Base-by-base conservation (phyloP, 2,797 vertebrate genomes). In the Thaleichthys pacificus region DNA sequence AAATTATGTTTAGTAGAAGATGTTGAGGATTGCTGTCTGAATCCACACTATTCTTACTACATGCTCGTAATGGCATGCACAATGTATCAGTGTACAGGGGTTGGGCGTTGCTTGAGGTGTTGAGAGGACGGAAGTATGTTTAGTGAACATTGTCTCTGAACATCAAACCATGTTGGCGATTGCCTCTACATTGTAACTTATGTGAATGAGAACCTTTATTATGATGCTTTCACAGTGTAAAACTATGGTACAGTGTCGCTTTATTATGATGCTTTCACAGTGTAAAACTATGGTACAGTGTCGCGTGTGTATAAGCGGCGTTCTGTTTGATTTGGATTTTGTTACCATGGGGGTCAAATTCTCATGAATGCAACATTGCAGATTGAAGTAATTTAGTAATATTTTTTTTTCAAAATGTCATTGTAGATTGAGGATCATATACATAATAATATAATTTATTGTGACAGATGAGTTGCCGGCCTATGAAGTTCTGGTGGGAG, bases 401-500 rank as follows among this genome's bases (percentile, higher is more conserved):
- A 30, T 30, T 30, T 4, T 4, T 4, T 30, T 30, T 4, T 30
- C 28, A 0, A 30, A 30, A 30, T 30, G 28, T 30, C 42, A 47
- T 3, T 47, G 11, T 47, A 11, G 12, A 12, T 47, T 47, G 42
- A 47, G 42, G 9, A 47, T 14, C 11, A 47, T 11, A 14, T 14
- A 14, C 14, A 14, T 64, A 9, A 65, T 66, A 42, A 32, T 17
- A 3, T 9, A 32, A 8, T 35, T 24, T 14, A 30, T 57, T 73
- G 2, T 4, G 11, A 42, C 84, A 92, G 92, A 91, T 89, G 87
- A 81, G 35, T 66, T 83, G 35, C 86, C 88, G 68, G 84, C 79
- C 81, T 94, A 91, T 80, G 95, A 97, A 80, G 87, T 99, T 90
- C 77, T 99, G 83, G 95, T 99, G 80, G 97, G 96, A 76, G 95